Evolutionary conservation across 2,888 invertebrate genomes (phyloP).

Genomic region (Drosophila setosimentum): DNA sequence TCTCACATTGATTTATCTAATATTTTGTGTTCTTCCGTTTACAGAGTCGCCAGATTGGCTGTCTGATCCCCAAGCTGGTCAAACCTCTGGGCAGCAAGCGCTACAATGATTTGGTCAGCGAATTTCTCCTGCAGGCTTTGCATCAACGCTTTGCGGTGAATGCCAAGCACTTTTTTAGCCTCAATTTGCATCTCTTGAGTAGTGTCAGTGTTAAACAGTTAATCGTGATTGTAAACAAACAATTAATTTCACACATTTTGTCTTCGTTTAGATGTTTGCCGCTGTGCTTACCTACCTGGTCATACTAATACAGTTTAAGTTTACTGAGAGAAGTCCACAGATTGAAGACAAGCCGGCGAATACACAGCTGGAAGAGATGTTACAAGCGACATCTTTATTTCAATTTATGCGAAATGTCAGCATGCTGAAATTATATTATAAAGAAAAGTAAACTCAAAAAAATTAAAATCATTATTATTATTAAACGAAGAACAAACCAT

Average conservation of each 20-base stretch:
- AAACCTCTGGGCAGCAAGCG: slow-evolving; percentile 81
- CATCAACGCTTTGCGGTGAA: slow-evolving; percentile 83
- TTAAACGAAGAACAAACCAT: neutral
- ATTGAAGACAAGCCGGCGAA: neutral
- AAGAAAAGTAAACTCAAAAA: neutral
- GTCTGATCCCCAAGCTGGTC: slow-evolving; percentile 82
- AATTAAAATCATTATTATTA: neutral
- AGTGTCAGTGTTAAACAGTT: slow-evolving; percentile 67
- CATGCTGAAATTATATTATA: no score
- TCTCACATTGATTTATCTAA: neutral
- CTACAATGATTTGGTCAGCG: slow-evolving; percentile 83
- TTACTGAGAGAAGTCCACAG: slow-evolving; percentile 55
- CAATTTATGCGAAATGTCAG: neutral
- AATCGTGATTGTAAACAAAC: neutral
- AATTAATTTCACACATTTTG: neutral
- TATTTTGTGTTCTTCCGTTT: slow-evolving; percentile 19
- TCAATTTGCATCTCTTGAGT: slow-evolving; percentile 83
- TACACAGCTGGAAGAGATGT: neutral
- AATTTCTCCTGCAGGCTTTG: slow-evolving; percentile 83
- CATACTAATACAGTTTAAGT: slow-evolving; percentile 84
- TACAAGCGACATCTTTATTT: neutral
- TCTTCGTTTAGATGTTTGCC: slow-evolving; percentile 76
- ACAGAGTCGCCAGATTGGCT: slow-evolving; percentile 83
- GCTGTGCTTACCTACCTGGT: slow-evolving; percentile 83
- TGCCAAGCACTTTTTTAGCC: slow-evolving; percentile 84